Percentiles rank a stretch among this genome's conserved stretches.
phyloP scores from a whole-genome alignment of 1,140 invertebrate species.

The Hetaerina americana region DNA sequence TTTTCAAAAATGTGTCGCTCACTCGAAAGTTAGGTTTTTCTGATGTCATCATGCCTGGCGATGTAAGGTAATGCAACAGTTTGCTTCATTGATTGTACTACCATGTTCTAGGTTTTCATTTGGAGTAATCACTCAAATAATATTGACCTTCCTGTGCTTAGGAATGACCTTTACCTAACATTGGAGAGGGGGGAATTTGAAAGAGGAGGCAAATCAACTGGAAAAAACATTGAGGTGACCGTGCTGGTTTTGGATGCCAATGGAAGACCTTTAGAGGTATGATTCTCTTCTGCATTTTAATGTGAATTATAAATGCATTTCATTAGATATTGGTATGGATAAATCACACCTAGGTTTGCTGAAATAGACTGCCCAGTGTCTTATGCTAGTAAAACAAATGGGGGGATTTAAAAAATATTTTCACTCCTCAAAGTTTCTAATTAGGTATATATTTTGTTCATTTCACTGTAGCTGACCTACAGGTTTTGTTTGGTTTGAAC shows the following conservation, averaged over 20 bases:
- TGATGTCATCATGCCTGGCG: conserved; percentile 91
- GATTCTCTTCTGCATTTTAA: too few relatives aligned
- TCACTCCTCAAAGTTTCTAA: too few relatives aligned
- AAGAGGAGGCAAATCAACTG: conserved; percentile 84
- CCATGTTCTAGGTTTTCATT: too few relatives aligned
- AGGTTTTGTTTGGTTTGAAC: too few relatives aligned
- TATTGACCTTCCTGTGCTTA: conserved; percentile 23
- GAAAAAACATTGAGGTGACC: conserved; percentile 83
- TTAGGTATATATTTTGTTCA: neutral
- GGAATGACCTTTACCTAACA: conserved; percentile 90
- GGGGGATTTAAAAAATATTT: too few relatives aligned
- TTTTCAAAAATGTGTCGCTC: conserved; percentile 70
- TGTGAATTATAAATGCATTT: too few relatives aligned
- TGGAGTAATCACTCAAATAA: too few relatives aligned
- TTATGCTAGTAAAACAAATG: too few relatives aligned
- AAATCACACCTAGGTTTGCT: too few relatives aligned
- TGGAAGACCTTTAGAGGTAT: conserved; percentile 57
- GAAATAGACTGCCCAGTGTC: too few relatives aligned
- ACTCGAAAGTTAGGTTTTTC: conserved; percentile 85
- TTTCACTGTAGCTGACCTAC: neutral
- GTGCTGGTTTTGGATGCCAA: conserved; percentile 66
- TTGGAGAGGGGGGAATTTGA: conserved; percentile 83
- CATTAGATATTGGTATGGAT: too few relatives aligned
- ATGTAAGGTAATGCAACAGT: conserved; percentile 38
- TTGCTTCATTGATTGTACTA: too few relatives aligned